Base-by-base conservation (phyloP, 2,113 vertebrate genomes). In the Tympanuchus pallidicinctus region DNA sequence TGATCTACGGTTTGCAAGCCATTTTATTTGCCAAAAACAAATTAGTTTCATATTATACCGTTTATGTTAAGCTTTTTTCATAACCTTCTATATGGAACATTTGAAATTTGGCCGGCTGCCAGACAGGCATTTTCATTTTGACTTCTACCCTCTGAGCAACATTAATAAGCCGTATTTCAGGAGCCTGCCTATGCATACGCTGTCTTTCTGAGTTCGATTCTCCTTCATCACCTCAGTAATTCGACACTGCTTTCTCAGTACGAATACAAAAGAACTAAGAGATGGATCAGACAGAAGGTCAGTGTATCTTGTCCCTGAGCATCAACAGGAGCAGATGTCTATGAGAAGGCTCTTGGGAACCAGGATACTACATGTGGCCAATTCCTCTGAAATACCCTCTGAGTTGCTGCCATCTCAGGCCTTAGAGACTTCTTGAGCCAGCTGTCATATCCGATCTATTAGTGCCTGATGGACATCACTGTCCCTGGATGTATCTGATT, bases 361-460 rank as follows among this genome's bases (percentile, higher is more conserved):
- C 27, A 5, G 28, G 48, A 54, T 86, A 57, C 73, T 64, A 65
- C 84, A 57, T 8, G 13, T 1, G 3, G 45, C 34, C 81, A 92
- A 83, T 74, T 92, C 56, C 50, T 91, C 81, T 65, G 64, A 89
- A 89, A 89, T 74, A 86, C 22, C 36, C n/a, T 81, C 56, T 87
- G 73, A 50, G 32, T 28, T 81, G 70, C 84, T 84, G 77, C 65
- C 81, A 81, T 59, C 60, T 92, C 77, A 32, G 15, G 65, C 87
- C 78, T 89, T 50, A n/a, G 77, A 82, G 90, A 45, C 77, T 32
- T 64, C 61, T 59, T 64, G n/a, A 89, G 52, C 36, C 81, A 94
- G 87, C 78, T 87, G 73, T 74, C 30, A 0, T 18, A 81, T 40
- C 50, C 4, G 1, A 42, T 91, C 34, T 91, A 74, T 75, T 32